Conservation (phyloP, 1,140 invertebrate species). For the Uloborus diversus region DNA sequence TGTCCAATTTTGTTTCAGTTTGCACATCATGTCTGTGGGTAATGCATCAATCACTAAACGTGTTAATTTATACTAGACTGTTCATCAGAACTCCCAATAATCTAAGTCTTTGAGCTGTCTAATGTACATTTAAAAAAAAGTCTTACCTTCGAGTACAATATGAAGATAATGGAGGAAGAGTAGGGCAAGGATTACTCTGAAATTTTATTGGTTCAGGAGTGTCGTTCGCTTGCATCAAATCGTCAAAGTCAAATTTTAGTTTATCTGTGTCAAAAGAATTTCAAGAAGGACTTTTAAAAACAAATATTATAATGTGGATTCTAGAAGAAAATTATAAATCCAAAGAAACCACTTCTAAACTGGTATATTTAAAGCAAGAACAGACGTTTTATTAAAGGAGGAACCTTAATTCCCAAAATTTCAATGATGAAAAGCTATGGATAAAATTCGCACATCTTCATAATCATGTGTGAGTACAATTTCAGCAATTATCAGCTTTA, state of each 20-base stretch:
- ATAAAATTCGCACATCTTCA: no score
- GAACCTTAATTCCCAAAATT: not conserved
- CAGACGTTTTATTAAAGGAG: not conserved
- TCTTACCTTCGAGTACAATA: slow-evolving; percentile 3
- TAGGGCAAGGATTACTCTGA: not conserved
- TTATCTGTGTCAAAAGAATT: slow-evolving; percentile 5
- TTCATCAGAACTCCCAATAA: not conserved
- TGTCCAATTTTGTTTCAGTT: no score
- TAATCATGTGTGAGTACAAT: no score
- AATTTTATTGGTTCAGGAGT: not conserved
- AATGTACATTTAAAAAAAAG: no score
- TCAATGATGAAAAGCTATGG: no score
- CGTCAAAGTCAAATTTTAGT: slow-evolving; percentile 15
- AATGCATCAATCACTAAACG: not conserved
- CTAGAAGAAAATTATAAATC: not conserved
- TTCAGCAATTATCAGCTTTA: no score
- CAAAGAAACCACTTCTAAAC: not conserved
- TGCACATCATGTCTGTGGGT: not conserved
- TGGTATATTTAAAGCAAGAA: not conserved
- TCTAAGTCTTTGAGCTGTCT: no score
- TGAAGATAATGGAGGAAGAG: slow-evolving; percentile 19
- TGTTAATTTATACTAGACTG: not conserved
- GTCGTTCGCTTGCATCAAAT: not conserved
- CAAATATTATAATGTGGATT: not conserved
- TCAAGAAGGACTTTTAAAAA: not conserved